Conservation (phyloP, 2,888 invertebrate species). For the Glaucopsyche alexis region DNA sequence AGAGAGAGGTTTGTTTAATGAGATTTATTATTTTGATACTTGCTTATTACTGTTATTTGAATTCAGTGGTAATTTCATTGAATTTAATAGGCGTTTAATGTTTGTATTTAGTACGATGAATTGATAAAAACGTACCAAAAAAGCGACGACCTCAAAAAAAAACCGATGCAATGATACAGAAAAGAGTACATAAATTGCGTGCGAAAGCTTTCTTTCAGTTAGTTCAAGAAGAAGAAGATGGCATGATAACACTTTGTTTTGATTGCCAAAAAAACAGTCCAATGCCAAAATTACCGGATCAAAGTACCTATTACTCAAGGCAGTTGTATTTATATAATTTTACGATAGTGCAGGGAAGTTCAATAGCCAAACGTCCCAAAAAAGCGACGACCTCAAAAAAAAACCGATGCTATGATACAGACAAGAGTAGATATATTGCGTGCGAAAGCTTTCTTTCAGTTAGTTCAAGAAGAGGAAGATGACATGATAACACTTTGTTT, state of each 20-base stretch:
- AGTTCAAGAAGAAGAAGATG: constrained; percentile 25
- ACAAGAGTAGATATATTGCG: constrained; percentile 23
- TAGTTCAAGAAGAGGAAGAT: constrained; percentile 26
- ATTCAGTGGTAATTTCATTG: not conserved
- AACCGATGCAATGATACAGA: constrained; percentile 23
- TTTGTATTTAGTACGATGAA: constrained; percentile 21
- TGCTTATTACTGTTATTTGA: constrained; percentile 12
- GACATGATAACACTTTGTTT: constrained; percentile 27
- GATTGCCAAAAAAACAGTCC: constrained; percentile 26
- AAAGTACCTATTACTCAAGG: constrained; percentile 27
- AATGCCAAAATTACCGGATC: constrained; percentile 27
- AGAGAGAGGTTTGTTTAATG: constrained; percentile 23
- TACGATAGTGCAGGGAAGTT: constrained; percentile 28
- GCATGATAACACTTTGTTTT: constrained; percentile 27
- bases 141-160: constrained; percentile 23
- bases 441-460: constrained; percentile 28
- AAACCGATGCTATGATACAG: constrained; percentile 25
- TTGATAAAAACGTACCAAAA: constrained; percentile 29
- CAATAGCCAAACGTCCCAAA: constrained; percentile 26
- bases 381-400: constrained; percentile 21
- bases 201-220: constrained; percentile 29
- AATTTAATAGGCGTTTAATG: not conserved
- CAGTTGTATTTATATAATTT: constrained; percentile 28
- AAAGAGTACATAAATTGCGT: constrained; percentile 26
- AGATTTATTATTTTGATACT: constrained; percentile 25